Base-by-base conservation (phyloP, 2,113 vertebrate species). In the Lepisosteus osseus region DNA sequence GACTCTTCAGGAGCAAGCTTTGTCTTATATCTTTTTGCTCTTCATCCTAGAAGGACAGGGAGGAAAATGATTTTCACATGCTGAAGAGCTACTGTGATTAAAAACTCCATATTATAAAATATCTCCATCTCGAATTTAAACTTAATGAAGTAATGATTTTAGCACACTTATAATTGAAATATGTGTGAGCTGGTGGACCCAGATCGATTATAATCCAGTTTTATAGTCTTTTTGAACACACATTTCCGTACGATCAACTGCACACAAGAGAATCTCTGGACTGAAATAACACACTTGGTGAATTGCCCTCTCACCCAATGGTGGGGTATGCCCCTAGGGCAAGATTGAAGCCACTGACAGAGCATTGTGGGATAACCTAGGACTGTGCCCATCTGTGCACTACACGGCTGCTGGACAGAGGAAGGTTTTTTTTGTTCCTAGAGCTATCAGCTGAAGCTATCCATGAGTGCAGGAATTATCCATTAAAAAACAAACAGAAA, bases 211-310 rank as follows among this genome's bases (percentile, higher is more conserved):
- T 15, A 72, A 8, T 66, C 66, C 40, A 55, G 13, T 40, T 72
- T 29, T 45, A 45, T 29, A n/a, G 44, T 12, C 15, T 40, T 29
- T 13, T 62, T 66, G 59, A 73, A 68, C 54, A 44, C 59, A 68
- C 59, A 67, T 73, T 66, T 72, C 74, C 3, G 76, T 67, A 76
- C 76, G 69, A 84, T 86, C 86, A 87, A 87, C 85, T 83, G 83
- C 74, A 13, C 12, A 3, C 17, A 5, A 70, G 72, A 76, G 84
- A 79, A 80, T 79, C 72, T 74, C 78, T 67, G 75, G 62, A 78
- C 73, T 70, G 61, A 78, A 77, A 61, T 57, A 76, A 72, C 79
- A 75, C 71, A 80, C 83, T 77, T 54, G 68, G 77, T 69, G 73
- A 79, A 65, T 65, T 45, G 14, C 57, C 57, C 55, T 63, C 8